Evolutionary conservation across 2,888 invertebrate species (phyloP).

Genomic region (Dicranocentrus wangi): DNA sequence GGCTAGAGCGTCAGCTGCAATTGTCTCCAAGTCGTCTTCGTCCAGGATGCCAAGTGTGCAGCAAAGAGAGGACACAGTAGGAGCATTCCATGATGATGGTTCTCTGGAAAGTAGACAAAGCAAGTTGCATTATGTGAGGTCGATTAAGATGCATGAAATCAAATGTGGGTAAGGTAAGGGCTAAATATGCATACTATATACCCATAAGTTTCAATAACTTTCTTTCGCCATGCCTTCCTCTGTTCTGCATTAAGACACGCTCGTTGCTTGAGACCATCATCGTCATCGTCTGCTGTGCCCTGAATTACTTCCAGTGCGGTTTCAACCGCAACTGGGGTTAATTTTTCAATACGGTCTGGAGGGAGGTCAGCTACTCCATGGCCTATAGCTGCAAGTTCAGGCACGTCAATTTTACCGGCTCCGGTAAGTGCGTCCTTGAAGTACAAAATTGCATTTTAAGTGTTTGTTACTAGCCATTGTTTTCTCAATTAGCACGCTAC

Average conservation of each 20-base stretch:
- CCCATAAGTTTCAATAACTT: slow-evolving; percentile 68
- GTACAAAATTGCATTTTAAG: neutral
- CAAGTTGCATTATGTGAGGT: too few species aligned
- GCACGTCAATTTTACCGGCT: slow-evolving; percentile 63
- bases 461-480: too few species aligned
- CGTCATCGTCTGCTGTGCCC: slow-evolving; percentile 71
- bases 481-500: neutral
- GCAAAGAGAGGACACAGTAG: slow-evolving; percentile 67
- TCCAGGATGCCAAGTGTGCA: slow-evolving; percentile 67
- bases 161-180: too few species aligned
- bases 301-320: slow-evolving; percentile 68
- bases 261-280: slow-evolving; percentile 68
- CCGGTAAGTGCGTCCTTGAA: slow-evolving; percentile 47
- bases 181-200: too few species aligned
- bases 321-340: slow-evolving; percentile 70
- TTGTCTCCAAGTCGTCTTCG: slow-evolving; percentile 61
- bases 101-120: slow-evolving; percentile 28
- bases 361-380: slow-evolving; percentile 68
- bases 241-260: slow-evolving; percentile 68
- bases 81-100: slow-evolving; percentile 64
- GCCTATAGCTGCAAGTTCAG: slow-evolving; percentile 70
- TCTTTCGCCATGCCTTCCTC: slow-evolving; percentile 68
- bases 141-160: too few species aligned
- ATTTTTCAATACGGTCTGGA: slow-evolving; percentile 57
- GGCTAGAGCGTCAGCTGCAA: slow-evolving; percentile 65